Evolutionary conservation across 1,140 invertebrate species (phyloP).

Genomic region (Drosophila kohkoa): DNA sequence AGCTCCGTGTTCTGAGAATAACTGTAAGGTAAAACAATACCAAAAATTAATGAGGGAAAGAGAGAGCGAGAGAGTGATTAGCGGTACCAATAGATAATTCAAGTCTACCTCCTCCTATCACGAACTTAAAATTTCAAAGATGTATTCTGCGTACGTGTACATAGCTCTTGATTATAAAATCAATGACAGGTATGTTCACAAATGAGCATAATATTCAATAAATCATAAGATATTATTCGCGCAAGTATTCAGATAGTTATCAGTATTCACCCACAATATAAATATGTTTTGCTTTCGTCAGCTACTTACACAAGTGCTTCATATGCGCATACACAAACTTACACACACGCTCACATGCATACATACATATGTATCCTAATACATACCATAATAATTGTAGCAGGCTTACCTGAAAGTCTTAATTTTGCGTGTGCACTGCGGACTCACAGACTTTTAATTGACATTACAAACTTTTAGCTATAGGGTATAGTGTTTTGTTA

Average conservation of each 20-base stretch:
- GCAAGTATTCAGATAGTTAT: neutral
- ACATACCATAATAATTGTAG: constrained; percentile 3
- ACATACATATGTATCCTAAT: neutral
- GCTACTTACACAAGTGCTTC: constrained; percentile 33
- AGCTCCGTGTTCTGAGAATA: constrained; percentile 38
- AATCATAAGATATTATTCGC: neutral
- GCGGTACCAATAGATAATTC: constrained; percentile 35
- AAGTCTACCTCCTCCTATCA: constrained; percentile 38
- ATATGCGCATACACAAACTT: neutral
- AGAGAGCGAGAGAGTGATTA: constrained; percentile 46
- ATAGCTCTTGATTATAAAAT: constrained; percentile 33
- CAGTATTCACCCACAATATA: constrained; percentile 15
- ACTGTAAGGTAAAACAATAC: constrained; percentile 52
- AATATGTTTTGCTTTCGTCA: constrained; percentile 47
- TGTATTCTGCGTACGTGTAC: constrained; percentile 47
- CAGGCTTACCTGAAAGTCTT: constrained; percentile 31
- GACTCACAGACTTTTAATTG: constrained; percentile 57
- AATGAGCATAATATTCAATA: neutral
- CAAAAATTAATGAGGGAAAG: constrained; percentile 40
- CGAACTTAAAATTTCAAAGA: constrained; percentile 52
- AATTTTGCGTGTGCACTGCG: constrained; percentile 6
- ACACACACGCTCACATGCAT: neutral
- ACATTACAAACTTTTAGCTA: constrained; percentile 41
- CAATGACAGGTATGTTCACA: constrained; percentile 15
- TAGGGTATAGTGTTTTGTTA: constrained; percentile 11